These are phyloP conservation scores for Podarcis cretensis DNA, from an alignment of 2,113 vertebrate genomes.

Conservation along the genomic window DNA sequence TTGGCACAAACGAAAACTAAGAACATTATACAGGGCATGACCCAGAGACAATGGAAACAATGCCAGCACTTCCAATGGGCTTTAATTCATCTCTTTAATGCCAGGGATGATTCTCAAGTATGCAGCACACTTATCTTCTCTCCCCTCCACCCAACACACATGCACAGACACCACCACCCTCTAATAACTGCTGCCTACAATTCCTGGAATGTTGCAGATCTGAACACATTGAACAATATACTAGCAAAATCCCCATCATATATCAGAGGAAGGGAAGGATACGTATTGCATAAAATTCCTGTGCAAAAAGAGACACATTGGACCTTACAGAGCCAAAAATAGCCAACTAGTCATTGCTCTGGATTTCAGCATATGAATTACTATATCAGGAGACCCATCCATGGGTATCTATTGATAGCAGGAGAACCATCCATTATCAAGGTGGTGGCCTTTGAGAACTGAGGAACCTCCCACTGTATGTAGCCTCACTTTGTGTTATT, in stretches of 20 bases:
- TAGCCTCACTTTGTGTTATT: not conserved
- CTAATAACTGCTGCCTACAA: not conserved
- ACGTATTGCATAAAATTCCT: not conserved
- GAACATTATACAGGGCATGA: slow-evolving; percentile 20
- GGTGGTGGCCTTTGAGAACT: not conserved
- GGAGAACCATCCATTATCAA: not conserved
- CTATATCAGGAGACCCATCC: not conserved
- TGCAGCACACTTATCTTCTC: not conserved
- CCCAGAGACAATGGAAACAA: slow-evolving; percentile 23
- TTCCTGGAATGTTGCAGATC: not conserved
- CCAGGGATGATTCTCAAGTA: slow-evolving; percentile 6
- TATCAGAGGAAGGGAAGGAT: not conserved
- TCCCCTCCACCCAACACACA: not conserved
- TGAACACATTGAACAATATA: not conserved
- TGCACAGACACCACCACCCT: not conserved
- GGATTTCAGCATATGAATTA: not conserved
- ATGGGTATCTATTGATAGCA: not conserved
- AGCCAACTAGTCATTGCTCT: not conserved
- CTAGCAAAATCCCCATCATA: not conserved
- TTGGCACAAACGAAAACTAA: slow-evolving; percentile 12
- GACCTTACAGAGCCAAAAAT: not conserved
- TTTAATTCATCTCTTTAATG: slow-evolving; percentile 16
- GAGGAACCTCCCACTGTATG: not conserved
- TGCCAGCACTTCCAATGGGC: not conserved
- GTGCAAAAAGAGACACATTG: not conserved